Evolutionary conservation across 2,113 vertebrate genomes (phyloP), one percentile per base, ranked within the genome.

Genomic region (Phaetusa simplex): DNA sequence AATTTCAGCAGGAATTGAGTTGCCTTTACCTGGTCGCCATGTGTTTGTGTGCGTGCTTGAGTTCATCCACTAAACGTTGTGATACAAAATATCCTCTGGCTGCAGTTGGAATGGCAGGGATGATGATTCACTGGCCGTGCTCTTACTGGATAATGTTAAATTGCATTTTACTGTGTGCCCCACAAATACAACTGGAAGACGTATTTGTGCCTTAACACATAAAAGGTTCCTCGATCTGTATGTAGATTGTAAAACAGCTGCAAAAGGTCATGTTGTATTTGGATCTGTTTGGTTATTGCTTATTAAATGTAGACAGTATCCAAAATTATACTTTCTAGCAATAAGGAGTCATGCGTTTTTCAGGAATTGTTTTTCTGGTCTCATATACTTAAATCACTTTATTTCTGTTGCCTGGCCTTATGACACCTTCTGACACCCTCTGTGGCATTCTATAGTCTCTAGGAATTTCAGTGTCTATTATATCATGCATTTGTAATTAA

Each of bases 391-490:
- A 47, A 70, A 80, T 64, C 26, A 34, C 23, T 71, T 81, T 49
- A 69, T 74, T 94, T 77, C 34, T 85, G 24, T 73, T 90, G 45
- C 40, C 40, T 79, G 58, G 30, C 71, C 65, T 50, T 30, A 27
- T 55, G 52, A 67, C 5, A 43, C 34, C 61, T 64, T 77, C 52
- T 58, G 77, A 83, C 58, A 86, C 72, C 38, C 14, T 69, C 42
- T 78, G 59, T 5, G 10, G 22, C 27, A 15, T 62, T 94, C 78
- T 71, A 1, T 71, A 50, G 49, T 79, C 47, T 70, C 52, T 49
- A 90, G 66, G 53, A 88, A 93, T 93, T 87, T 88, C 38, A 64
- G 34, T 78, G 59, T 45, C 29, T 82, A 5, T 76, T 72, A 22
- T 5, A 11, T 84, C 45, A 79, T 40, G 19, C 16, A 6, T 70